These are phyloP conservation scores for Cinara cedri DNA, from an alignment of 2,888 invertebrate genomes.

Conservation along the genomic window DNA sequence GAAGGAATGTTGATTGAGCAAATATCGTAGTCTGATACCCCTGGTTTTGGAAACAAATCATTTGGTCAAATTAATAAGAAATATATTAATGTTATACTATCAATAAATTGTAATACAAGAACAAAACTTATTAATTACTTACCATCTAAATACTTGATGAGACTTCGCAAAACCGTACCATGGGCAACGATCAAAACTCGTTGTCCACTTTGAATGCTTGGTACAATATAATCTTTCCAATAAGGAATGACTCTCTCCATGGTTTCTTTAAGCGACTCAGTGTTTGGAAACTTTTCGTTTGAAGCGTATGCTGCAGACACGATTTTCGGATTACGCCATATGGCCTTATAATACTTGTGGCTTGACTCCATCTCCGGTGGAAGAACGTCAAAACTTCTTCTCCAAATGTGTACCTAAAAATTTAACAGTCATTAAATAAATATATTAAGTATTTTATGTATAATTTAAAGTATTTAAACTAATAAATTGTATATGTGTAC, in stretches of 20 bases:
- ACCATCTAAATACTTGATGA: constrained; percentile 63
- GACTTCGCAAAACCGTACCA: constrained; percentile 63
- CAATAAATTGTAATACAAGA: too few species aligned
- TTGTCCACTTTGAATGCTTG: constrained; percentile 63
- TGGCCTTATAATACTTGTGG: constrained; percentile 62
- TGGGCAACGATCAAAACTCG: constrained; percentile 63
- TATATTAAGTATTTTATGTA: too few species aligned
- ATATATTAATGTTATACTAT: too few species aligned
- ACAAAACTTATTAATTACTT: constrained; percentile 56
- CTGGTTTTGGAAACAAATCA: not conserved
- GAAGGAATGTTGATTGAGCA: constrained; percentile 73
- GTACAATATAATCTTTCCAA: constrained; percentile 66
- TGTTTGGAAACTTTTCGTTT: constrained; percentile 62
- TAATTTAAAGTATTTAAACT: too few species aligned
- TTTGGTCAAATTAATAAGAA: too few species aligned
- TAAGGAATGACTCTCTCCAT: constrained; percentile 64
- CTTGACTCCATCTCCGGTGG: constrained; percentile 63
- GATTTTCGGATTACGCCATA: constrained; percentile 61
- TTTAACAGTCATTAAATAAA: not conserved
- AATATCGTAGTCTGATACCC: constrained; percentile 38
- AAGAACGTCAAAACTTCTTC: constrained; percentile 63
- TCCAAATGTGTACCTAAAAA: constrained; percentile 63
- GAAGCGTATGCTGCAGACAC: constrained; percentile 59
- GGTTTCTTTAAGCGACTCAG: constrained; percentile 63
- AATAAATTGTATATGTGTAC: too few species aligned